Conservation (phyloP, 2,113 vertebrate genomes). For the Hipposideros armiger region DNA sequence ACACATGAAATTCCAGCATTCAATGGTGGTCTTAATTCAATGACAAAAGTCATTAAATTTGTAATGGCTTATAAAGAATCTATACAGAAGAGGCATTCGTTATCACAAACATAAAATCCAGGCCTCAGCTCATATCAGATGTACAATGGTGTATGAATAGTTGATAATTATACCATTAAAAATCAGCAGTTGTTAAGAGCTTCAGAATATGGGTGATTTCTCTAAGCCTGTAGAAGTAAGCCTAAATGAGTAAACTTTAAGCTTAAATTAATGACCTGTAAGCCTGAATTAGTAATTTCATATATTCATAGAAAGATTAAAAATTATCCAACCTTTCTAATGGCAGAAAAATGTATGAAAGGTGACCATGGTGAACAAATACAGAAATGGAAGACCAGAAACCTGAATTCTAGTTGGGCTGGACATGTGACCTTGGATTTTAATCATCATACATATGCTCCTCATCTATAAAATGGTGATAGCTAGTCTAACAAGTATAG, state of each 20-base stretch:
- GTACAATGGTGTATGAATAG: neutral
- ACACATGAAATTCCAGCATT: neutral
- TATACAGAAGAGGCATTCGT: neutral
- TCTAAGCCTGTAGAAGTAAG: neutral
- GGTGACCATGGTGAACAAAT: neutral
- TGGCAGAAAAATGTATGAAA: neutral
- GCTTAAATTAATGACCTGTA: neutral
- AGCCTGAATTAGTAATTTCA: neutral
- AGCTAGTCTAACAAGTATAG: neutral
- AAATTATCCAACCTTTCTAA: neutral
- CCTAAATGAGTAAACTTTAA: neutral
- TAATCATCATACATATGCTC: neutral
- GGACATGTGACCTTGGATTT: neutral
- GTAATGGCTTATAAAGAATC: neutral
- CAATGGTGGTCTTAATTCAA: neutral
- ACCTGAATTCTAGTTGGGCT: neutral
- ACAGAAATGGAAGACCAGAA: neutral
- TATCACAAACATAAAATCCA: neutral
- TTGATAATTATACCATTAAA: neutral
- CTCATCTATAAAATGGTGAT: neutral
- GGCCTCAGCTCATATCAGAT: neutral
- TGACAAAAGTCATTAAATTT: conserved; percentile 45
- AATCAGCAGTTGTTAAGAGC: neutral
- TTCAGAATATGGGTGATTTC: neutral
- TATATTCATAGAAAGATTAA: neutral